Evolutionary conservation across 2,797 vertebrate genomes (phyloP), one percentile per base, ranked within the genome.

Genomic region (Falco naumanni): DNA sequence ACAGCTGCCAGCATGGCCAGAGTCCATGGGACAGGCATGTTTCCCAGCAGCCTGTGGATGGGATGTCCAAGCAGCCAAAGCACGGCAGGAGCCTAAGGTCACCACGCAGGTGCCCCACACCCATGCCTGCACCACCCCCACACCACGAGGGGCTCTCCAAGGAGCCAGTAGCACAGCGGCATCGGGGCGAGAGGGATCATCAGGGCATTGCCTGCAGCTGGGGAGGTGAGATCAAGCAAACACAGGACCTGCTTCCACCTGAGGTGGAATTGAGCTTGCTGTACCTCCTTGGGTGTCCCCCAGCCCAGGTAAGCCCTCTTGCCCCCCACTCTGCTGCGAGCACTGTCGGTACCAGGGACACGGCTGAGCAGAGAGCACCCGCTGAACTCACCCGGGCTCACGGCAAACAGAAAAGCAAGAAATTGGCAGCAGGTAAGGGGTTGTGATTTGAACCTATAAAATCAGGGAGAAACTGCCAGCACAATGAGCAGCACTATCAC

Each of bases 271-370:
- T 0, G 4, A 65, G 47, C 25, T 41, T 31, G 5, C 41, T 14
- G 47, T 53, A 13, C 6, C 34, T 39, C n/a, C 31, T 5, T 4
- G 34, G 60, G 51, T 33, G 37, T 21, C 26, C 39, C 13, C 39
- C 3, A 5, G 12, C 47, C 51, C 48, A 10, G n/a, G 45, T 20
- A 22, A 57, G 43, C 43, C 17, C 8, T 17, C 43, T 45, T 45
- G 43, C 17, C 50, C 33, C 33, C 39, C 2, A 4, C 22, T 33
- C 29, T 2, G 1, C 7, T 1, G 5, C 0, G 3, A 53, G 54
- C 0, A 0, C 53, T n/a, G 18, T 3, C 0, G 1, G 31, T 45
- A 3, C 11, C 9, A 1, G 48, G 60, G 48, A 45, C 0, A 1
- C 1, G 4, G 37, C 37, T 39, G 85, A 45, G 76, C 43, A 15